Percentiles rank a stretch among this genome's conserved stretches.
Evolutionary conservation across 2,797 vertebrate genomes (phyloP).

Genomic region (Cossypha heuglini): DNA sequence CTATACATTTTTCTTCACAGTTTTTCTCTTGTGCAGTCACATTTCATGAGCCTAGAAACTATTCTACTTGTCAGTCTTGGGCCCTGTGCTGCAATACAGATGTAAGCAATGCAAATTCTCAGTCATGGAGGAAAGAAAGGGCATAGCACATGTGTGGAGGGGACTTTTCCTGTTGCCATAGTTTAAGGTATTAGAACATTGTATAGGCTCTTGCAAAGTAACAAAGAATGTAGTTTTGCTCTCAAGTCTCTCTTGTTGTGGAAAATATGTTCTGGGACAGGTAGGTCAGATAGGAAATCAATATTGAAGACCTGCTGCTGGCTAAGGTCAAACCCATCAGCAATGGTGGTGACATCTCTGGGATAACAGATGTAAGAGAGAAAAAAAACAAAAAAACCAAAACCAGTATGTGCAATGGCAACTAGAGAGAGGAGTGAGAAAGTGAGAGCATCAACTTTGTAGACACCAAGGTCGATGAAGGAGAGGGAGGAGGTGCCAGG

Average conservation of each 20-base stretch:
- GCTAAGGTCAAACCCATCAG: neutral
- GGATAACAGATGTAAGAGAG: neutral
- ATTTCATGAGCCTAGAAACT: neutral
- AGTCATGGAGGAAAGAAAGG: neutral
- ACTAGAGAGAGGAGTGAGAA: neutral
- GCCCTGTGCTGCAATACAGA: neutral
- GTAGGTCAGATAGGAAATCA: neutral
- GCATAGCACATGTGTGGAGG: fast-evolving
- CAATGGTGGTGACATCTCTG: neutral
- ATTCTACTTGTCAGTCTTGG: neutral
- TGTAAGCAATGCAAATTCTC: neutral
- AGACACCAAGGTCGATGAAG: neutral
- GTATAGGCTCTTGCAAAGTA: neutral
- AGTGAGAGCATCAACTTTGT: neutral
- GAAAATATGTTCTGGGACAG: neutral
- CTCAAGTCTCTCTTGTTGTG: neutral
- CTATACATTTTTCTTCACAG: neutral
- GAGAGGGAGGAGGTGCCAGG: neutral
- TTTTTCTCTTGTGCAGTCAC: neutral
- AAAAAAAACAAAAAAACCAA: neutral
- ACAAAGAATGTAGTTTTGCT: neutral
- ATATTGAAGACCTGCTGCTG: neutral
- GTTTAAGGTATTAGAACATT: neutral
- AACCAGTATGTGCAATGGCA: neutral
- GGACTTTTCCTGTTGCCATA: neutral